Evolutionary conservation across 2,113 vertebrate species (phyloP), one percentile per base, ranked within the genome.

Genomic region (Coptodon rendalli): DNA sequence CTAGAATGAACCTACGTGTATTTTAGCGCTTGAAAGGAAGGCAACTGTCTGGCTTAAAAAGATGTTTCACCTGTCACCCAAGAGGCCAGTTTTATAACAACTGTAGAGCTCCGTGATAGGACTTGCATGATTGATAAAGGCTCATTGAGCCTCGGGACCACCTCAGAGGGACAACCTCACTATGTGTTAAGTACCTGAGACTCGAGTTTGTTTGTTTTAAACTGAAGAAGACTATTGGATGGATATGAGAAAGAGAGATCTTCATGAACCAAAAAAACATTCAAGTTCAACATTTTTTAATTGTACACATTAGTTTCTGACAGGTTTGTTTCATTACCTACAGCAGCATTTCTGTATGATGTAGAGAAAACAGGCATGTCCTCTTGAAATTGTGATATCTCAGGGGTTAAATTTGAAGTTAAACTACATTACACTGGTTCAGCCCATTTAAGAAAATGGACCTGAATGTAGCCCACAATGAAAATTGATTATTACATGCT

Each of bases 261-360:
- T 24, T 71, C 38, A 43, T 24, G 7, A 59, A 16, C 27, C 1
- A 61, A 61, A 59, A 16, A 16, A 31, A 3, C 5, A 2, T 53
- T 22, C 7, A 40, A 40, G 19, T 68, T 31, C 57, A 61, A 31
- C 27, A 31, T 63, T 66, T 66, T 66, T 66, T 2, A n/a, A 12
- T 66, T 66, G 38, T 0, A 66, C 61, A 66, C 61, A 36, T 66
- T 66, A 0, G 31, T 66, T 66, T 66, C 31, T 38, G 61, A n/a
- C 61, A 0, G 10, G 17, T 66, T 0, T 38, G 10, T 66, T 66
- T 66, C 61, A 0, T 66, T 38, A 66, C 17, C 61, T 66, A 66
- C 61, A 12, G 61, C 61, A 66, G 61, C 31, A 66, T 38, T 66
- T 38, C 4, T 66, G n/a, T 66, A 7, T 36, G 31, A 63, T 66